Conservation (phyloP, 2,113 vertebrate species). For the Microtus oregoni region DNA sequence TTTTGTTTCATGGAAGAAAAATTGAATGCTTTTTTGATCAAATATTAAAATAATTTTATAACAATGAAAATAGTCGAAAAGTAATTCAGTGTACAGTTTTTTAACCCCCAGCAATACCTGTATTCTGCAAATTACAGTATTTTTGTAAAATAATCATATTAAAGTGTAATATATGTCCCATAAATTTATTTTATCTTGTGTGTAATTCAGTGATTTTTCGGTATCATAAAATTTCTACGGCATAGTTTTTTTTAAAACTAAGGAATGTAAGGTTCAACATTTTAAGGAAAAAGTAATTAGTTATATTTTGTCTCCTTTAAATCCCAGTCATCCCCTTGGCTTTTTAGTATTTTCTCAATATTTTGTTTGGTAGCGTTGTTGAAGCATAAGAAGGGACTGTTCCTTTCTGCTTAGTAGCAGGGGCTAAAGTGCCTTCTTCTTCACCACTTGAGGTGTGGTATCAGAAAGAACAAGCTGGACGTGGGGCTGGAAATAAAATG, state of each 20-base stretch:
- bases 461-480: constrained; percentile 6
- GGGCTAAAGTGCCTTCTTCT: not conserved
- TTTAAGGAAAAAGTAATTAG: constrained; percentile 19
- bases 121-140: constrained; percentile 5
- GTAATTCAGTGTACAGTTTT: constrained; percentile 24
- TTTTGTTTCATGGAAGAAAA: not conserved
- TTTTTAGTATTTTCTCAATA: not conserved
- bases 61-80: constrained; percentile 10
- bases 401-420: not conserved
- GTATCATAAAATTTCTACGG: not conserved
- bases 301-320: not conserved
- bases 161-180: not conserved
- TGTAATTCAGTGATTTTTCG: not conserved
- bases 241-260: not conserved
- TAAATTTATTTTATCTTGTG: constrained; percentile 50
- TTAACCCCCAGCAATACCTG: not conserved
- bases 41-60: constrained; percentile 33
- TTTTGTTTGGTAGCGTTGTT: constrained; percentile 22
- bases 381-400: not conserved
- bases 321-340: not conserved
- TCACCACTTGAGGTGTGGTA: not conserved
- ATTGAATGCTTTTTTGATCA: not conserved
- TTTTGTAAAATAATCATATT: not conserved
- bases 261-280: not conserved
- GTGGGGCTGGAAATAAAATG: constrained; percentile 35